Conservation (phyloP, 2,113 vertebrate species). For the Oxyruncus cristatus region DNA sequence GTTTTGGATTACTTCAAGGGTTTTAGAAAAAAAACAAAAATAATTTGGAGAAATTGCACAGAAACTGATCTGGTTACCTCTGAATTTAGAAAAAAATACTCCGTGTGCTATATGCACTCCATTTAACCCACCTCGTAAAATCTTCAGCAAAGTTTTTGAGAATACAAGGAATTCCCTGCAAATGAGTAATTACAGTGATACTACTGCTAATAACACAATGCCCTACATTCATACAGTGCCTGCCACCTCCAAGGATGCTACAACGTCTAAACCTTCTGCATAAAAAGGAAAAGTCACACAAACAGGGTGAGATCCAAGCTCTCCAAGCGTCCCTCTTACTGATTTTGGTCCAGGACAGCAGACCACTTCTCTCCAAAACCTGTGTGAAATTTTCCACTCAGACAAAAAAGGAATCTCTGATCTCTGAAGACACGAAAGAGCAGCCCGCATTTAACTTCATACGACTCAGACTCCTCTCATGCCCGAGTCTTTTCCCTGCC, state of each 20-base stretch:
- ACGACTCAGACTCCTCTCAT: background rate
- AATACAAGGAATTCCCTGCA: background rate
- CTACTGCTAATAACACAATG: background rate
- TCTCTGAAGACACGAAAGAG: background rate
- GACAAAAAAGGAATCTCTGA: background rate
- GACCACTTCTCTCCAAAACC: background rate
- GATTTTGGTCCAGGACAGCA: background rate
- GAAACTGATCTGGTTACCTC: background rate
- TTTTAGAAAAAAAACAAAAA: background rate
- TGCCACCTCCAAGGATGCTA: background rate
- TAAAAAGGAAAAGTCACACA: background rate
- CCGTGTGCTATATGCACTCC: fast-evolving
- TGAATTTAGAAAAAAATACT: background rate
- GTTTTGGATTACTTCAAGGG: background rate
- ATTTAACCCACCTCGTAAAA: background rate
- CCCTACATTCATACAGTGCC: background rate
- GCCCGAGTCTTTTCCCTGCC: background rate
- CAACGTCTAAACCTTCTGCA: background rate
- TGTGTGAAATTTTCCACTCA: background rate
- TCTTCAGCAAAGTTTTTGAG: background rate
- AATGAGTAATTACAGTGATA: background rate
- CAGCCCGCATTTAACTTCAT: background rate
- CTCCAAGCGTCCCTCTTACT: background rate
- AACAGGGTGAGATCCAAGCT: background rate
- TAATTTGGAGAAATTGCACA: background rate